Evolutionary conservation across 2,797 vertebrate genomes (phyloP), one percentile per base, ranked within the genome.

Genomic region (Characodon lateralis): DNA sequence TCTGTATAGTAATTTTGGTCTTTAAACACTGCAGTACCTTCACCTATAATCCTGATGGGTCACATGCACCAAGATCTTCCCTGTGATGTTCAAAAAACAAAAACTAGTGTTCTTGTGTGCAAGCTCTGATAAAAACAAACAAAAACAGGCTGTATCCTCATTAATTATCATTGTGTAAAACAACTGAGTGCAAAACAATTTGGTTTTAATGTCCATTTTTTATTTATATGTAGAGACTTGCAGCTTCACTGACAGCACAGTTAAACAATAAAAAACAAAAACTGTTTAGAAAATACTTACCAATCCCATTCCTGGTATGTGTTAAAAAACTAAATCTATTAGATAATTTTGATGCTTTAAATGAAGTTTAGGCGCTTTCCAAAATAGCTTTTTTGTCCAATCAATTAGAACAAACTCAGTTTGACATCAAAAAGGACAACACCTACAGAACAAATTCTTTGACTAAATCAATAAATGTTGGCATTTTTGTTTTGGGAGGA

Each of bases 261-360:
- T 94, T 92, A 90, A 95, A 94, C 91, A 84, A 92, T 94, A 93
- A 31, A 63, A 79, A 79, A 79, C 76, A 87, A 89, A 91, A 91
- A 91, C 77, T 70, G 82, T 86, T 92, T 89, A 94, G 89, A 95
- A 94, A 95, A 96, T 95, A 96, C 95, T 96, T 96, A 96, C 96
- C 95, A 90, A 94, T 80, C 89, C 87, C 88, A 80, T 88, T 94
- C 91, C 93, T 82, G 88, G 89, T 91, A 93, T 91, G 87, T 86
- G 85, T 80, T 89, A 94, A 87, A 88, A 90, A 85, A 90, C 78
- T 68, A 78, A 89, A 88, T 81, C 56, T 83, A 76, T 82, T 66
- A 81, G n/a, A 41, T 78, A 24, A 87, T 73, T 89, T 50, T 69
- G 43, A 69, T 69, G 66, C 22, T 72, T 85, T 69, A 82, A 88